A percentile compares a stretch with the other conserved stretches of the same genome.
Conservation (phyloP, 2,888 invertebrate species). For the Steinernema carpocapsae region DNA sequence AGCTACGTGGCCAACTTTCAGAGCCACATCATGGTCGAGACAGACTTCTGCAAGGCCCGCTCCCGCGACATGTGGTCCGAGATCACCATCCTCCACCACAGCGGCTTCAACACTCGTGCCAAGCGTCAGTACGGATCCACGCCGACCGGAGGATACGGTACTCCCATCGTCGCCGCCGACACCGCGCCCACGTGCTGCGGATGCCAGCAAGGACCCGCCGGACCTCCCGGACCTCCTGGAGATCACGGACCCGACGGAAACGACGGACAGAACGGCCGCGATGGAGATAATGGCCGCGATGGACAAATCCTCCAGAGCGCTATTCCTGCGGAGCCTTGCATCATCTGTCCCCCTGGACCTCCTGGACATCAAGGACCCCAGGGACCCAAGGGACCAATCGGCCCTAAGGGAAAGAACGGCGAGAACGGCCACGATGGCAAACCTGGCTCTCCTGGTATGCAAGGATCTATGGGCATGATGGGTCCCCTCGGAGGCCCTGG, state of each 20-base stretch:
- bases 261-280: conserved; percentile 60
- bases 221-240: conserved; percentile 60
- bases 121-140: conserved; percentile 65
- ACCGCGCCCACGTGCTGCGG: conserved; percentile 61
- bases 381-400: conserved; percentile 64
- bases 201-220: conserved; percentile 62
- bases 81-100: conserved; percentile 60
- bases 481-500: conserved; percentile 60
- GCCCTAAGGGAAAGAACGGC: conserved; percentile 63
- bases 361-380: conserved; percentile 56
- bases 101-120: conserved; percentile 55
- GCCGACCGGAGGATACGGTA: conserved; percentile 54
- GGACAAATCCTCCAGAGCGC: conserved; percentile 54
- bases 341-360: conserved; percentile 61
- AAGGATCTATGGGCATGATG: conserved; percentile 61
- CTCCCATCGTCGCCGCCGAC: conserved; percentile 62
- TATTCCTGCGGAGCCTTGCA: conserved; percentile 43
- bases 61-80: conserved; percentile 69
- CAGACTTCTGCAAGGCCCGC: conserved; percentile 69
- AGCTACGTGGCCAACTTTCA: conserved; percentile 68
- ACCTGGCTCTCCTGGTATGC: conserved; percentile 47
- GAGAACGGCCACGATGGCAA: conserved; percentile 57
- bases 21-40: conserved; percentile 66
- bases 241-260: conserved; percentile 53
- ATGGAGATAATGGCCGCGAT: conserved; percentile 58